These are phyloP conservation scores for Epizoanthus scotinus DNA, from an alignment of 92 coral and sea anemone genomes.

Conservation along the genomic window DNA sequence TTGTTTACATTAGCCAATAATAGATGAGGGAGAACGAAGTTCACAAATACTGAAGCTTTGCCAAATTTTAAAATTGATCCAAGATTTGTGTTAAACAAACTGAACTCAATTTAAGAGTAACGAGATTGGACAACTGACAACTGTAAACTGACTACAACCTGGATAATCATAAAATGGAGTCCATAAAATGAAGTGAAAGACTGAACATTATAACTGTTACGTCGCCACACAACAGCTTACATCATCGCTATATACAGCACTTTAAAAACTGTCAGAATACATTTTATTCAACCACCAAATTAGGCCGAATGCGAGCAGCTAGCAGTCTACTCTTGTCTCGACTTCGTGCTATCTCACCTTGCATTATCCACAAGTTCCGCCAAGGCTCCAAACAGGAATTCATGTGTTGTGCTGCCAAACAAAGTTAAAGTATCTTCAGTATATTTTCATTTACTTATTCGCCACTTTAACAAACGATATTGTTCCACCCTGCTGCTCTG, in stretches of 20 bases:
- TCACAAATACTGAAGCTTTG: no score
- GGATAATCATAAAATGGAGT: no score
- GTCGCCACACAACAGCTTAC: not conserved
- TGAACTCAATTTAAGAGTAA: no score
- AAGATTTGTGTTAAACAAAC: no score
- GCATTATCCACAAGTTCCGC: conserved; percentile 98
- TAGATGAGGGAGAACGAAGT: no score
- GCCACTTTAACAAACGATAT: conserved; percentile 2
- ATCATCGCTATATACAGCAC: conserved; percentile 6
- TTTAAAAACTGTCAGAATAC: conserved; percentile 6
- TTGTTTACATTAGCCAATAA: no score
- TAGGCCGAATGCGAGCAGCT: not conserved
- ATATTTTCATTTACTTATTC: not conserved
- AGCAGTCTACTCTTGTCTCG: not conserved
- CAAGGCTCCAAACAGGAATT: conserved; percentile 95
- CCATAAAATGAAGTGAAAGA: no score
- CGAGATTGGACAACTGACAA: no score
- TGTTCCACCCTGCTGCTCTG: not conserved
- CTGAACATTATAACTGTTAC: not conserved
- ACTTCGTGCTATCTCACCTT: conserved; percentile 59
- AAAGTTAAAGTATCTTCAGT: conserved; percentile 24
- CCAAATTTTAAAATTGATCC: no score
- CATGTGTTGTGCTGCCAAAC: conserved; percentile 89
- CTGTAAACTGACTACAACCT: no score
- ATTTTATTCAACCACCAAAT: not conserved